phyloP scores from a whole-genome alignment of 2,113 vertebrate species.

The Spea multiplicata region DNA sequence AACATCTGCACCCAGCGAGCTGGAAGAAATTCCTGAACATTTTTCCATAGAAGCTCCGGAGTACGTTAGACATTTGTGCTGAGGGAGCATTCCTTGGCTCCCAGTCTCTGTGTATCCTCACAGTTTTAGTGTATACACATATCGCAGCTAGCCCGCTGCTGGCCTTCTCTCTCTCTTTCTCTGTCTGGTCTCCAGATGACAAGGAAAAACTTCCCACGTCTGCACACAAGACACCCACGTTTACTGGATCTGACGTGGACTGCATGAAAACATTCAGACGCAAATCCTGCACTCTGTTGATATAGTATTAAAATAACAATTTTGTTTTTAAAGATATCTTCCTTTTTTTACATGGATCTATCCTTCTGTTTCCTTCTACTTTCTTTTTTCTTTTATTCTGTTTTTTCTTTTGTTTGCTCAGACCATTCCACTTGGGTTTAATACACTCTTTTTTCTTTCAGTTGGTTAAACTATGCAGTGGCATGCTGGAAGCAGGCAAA shows the following conservation, averaged over 20 bases:
- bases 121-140: slow-evolving; percentile 11
- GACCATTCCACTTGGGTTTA: too few species aligned
- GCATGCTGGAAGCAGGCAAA: slow-evolving; percentile 93
- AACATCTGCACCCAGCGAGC: slow-evolving; percentile 39
- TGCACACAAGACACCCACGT: slow-evolving; percentile 28
- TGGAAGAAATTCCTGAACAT: slow-evolving; percentile 36
- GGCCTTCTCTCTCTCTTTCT: not conserved
- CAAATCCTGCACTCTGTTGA: too few species aligned
- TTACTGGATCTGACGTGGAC: slow-evolving; percentile 23
- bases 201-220: slow-evolving; percentile 29
- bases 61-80: slow-evolving; percentile 40
- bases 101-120: not conserved
- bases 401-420: not conserved
- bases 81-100: slow-evolving; percentile 39
- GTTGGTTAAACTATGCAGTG: slow-evolving; percentile 94
- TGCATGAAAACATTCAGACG: not conserved
- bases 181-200: slow-evolving; percentile 46
- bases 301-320: not conserved
- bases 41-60: slow-evolving; percentile 22
- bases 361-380: not conserved
- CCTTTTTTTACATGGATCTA: not conserved
- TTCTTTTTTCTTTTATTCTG: not conserved
- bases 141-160: slow-evolving; percentile 21
- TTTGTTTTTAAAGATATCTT: not conserved
- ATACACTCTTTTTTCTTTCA: slow-evolving; percentile 49